Evolutionary conservation across 2,113 vertebrate genomes (phyloP).

Genomic region (Oreamnos americanus): DNA sequence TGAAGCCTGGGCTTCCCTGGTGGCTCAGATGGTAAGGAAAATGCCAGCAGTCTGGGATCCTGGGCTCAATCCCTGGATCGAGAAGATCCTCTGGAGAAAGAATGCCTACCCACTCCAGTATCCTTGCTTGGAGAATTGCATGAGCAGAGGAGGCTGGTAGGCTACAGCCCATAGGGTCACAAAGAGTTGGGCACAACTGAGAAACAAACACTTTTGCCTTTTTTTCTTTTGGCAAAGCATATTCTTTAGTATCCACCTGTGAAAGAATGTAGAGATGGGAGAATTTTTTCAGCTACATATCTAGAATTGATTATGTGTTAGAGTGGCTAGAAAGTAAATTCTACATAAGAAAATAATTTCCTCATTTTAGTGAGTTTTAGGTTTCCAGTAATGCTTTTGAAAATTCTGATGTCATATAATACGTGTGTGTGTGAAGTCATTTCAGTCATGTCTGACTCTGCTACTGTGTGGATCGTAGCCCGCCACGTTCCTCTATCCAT

Average conservation of each 20-base stretch:
- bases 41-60: background rate
- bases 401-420: background rate
- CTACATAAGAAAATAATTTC: background rate
- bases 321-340: background rate
- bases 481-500: background rate
- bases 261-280: background rate
- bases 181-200: background rate
- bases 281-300: background rate
- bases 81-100: background rate
- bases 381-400: background rate
- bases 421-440: background rate
- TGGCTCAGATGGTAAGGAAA: background rate
- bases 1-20: background rate
- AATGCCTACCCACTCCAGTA: background rate
- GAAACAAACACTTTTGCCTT: background rate
- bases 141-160: background rate
- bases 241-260: background rate
- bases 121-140: background rate
- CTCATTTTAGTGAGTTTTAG: background rate
- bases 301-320: background rate
- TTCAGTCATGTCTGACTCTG: background rate
- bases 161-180: background rate
- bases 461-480: rapidly evolving
- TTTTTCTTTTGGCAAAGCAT: background rate
- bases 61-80: background rate